These are phyloP conservation scores for Nyctibius bracteatus DNA, from an alignment of 2,113 vertebrate species.

Conservation along the genomic window DNA sequence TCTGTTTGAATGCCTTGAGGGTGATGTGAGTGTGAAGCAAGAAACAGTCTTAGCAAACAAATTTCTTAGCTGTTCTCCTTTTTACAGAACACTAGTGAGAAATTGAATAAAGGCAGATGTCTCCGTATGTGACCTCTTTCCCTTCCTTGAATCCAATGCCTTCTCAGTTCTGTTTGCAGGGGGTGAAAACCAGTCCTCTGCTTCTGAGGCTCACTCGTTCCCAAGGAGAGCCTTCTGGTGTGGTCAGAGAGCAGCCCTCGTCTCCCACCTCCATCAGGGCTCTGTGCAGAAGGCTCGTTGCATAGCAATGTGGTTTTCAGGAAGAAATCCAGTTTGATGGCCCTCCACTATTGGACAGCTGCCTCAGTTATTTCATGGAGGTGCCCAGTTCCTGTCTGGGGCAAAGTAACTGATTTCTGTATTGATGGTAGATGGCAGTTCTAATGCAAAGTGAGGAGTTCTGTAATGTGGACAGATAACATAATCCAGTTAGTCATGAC, in stretches of 20 bases:
- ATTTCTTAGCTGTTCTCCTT: neutral
- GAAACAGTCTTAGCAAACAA: neutral
- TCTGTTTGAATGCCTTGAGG: neutral
- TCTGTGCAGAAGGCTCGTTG: neutral
- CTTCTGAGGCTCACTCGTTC: neutral
- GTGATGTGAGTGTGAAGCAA: neutral
- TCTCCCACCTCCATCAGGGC: neutral
- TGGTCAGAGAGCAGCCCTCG: neutral
- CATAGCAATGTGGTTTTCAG: neutral
- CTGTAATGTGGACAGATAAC: neutral
- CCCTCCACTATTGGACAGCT: neutral
- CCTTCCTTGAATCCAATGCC: neutral
- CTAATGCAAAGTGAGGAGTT: fast-evolving
- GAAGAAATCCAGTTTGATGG: neutral
- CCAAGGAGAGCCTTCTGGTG: neutral
- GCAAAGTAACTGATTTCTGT: neutral
- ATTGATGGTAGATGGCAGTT: neutral
- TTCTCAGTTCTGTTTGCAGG: neutral
- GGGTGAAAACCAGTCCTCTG: neutral
- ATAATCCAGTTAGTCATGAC: neutral
- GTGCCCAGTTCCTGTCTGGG: neutral
- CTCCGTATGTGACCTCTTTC: neutral
- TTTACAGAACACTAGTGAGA: neutral
- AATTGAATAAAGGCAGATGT: neutral
- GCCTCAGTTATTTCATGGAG: neutral